phyloP scores from a whole-genome alignment of 1,140 invertebrate species.

The Neuroterus valhalla region DNA sequence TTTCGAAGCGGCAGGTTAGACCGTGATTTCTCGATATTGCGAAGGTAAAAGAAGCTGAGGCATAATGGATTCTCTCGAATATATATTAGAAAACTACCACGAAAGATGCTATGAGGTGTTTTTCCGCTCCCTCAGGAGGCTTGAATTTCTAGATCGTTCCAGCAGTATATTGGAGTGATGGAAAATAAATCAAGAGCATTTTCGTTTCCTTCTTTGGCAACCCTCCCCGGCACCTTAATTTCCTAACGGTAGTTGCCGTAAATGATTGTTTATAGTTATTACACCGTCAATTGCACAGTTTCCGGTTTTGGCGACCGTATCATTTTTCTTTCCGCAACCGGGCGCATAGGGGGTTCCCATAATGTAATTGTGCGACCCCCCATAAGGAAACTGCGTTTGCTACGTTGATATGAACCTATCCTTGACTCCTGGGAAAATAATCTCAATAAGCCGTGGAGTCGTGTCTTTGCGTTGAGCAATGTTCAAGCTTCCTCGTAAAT shows the following conservation, averaged over 20 bases:
- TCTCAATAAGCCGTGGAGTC: background rate
- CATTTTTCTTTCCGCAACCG: background rate
- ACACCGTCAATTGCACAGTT: background rate
- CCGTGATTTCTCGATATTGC: conserved; percentile 14
- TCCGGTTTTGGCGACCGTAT: background rate
- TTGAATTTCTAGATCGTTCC: background rate
- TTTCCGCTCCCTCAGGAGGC: background rate
- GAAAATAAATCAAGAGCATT: background rate
- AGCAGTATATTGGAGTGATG: no score
- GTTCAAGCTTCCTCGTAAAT: conserved; percentile 17
- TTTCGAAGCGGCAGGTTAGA: conserved; percentile 37
- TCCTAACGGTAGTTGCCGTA: no score
- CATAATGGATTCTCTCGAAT: conserved; percentile 45
- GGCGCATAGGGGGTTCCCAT: background rate
- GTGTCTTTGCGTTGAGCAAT: conserved; percentile 3
- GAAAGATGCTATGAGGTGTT: background rate
- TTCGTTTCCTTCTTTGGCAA: background rate
- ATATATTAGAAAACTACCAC: conserved; percentile 26
- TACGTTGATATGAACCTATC: background rate
- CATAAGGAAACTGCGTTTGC: background rate
- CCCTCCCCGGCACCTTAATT: no score
- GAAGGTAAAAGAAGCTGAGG: conserved; percentile 21
- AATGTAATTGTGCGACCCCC: background rate
- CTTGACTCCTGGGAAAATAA: conserved; percentile 24
- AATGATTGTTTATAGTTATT: background rate